Percentiles rank a stretch among this genome's conserved stretches.
Conservation (phyloP, 2,888 invertebrate genomes). For the Sesia bembeciformis region DNA sequence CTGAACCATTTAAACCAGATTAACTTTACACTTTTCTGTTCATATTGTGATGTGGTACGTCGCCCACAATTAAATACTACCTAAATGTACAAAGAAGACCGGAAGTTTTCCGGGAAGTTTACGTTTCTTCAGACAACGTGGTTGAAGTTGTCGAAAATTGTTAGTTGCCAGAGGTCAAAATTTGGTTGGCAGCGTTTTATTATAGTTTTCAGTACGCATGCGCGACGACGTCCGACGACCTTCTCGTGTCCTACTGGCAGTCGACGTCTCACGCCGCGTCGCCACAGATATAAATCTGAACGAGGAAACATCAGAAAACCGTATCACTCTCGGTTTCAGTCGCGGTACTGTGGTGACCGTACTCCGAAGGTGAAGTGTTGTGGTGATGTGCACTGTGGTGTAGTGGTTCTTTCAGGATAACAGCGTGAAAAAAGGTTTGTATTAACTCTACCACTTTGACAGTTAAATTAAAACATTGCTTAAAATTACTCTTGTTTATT, state of each 20-base stretch:
- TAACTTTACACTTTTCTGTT: no score
- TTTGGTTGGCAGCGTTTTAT: conserved; percentile 27
- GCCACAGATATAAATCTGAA: conserved; percentile 46
- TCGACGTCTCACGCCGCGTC: conserved; percentile 56
- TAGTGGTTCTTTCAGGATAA: conserved; percentile 17
- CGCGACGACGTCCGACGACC: conserved; percentile 49
- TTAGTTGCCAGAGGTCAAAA: conserved; percentile 25
- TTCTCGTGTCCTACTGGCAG: conserved; percentile 59
- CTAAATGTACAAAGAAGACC: no score
- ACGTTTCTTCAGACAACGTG: no score
- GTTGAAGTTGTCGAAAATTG: no score
- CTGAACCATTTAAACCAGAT: no score
- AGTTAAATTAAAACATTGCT: neutral
- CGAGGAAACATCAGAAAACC: conserved; percentile 19
- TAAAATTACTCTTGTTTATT: neutral
- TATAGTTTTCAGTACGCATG: conserved; percentile 45
- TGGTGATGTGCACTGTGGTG: conserved; percentile 27
- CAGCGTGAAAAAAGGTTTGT: conserved; percentile 29
- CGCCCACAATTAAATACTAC: no score
- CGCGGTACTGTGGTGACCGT: conserved; percentile 10
- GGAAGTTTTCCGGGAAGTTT: no score
- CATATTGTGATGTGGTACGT: no score
- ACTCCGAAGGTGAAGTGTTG: conserved; percentile 25
- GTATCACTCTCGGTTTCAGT: conserved; percentile 41
- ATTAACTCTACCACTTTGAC: conserved; percentile 3